Evolutionary conservation across 2,113 vertebrate genomes (phyloP).

Genomic region (Leptobrachium ailaonicum): DNA sequence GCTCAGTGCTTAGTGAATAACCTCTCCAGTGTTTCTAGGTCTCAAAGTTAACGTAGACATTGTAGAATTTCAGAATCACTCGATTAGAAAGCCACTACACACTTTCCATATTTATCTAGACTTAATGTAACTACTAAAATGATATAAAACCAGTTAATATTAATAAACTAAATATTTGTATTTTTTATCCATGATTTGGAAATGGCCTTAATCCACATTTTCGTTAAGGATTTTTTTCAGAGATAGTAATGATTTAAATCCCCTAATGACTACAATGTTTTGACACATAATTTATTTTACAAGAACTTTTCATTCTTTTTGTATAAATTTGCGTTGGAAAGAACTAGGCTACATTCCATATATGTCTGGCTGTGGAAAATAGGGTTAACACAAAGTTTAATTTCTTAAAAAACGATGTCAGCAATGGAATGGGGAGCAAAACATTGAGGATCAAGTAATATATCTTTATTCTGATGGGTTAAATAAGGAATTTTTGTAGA

Average conservation of each 20-base stretch:
- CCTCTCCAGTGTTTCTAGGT: background rate
- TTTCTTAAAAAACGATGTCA: no score
- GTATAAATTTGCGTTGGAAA: background rate
- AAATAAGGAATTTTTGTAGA: background rate
- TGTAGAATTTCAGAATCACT: background rate
- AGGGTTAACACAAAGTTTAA: background rate
- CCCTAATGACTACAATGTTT: conserved; percentile 28
- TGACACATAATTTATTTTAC: conserved; percentile 34
- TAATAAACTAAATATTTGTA: conserved; percentile 6
- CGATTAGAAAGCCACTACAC: background rate
- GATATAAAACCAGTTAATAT: conserved; percentile 11
- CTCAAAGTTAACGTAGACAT: background rate
- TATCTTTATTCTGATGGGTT: background rate
- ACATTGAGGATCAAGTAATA: background rate
- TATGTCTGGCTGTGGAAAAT: background rate
- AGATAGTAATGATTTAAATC: conserved; percentile 18
- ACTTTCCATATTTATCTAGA: background rate
- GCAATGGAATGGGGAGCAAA: background rate
- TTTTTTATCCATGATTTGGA: conserved; percentile 4
- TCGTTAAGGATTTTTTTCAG: conserved; percentile 7
- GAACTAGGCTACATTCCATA: background rate
- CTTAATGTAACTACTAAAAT: background rate
- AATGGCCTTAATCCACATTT: background rate
- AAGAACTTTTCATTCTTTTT: conserved; percentile 15
- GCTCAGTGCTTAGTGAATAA: no score